phyloP scores from a whole-genome alignment of 2,888 invertebrate genomes.

The Keiferia lycopersicella region DNA sequence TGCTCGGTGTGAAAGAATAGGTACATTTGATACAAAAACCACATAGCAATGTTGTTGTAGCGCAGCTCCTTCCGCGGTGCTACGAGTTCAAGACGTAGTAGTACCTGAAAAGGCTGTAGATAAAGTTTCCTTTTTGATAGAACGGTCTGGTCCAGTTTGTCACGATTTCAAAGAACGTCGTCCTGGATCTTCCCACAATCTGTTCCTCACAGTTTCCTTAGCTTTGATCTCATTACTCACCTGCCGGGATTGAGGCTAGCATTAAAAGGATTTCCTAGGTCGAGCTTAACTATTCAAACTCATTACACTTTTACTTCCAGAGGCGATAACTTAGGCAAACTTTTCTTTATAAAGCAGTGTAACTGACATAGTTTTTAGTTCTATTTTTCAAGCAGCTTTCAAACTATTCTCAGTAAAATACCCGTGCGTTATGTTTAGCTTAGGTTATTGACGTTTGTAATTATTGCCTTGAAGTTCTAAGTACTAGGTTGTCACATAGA shows the following conservation, averaged over 20 bases:
- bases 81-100: too few relatives aligned
- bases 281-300: slow-evolving; percentile 5
- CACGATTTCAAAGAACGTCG: not conserved
- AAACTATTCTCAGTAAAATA: not conserved
- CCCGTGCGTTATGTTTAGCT: not conserved
- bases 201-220: not conserved
- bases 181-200: not conserved
- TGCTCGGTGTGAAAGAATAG: too few relatives aligned
- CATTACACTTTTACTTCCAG: slow-evolving; percentile 5
- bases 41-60: too few relatives aligned
- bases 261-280: slow-evolving; percentile 6
- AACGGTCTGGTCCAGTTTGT: not conserved
- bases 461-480: not conserved
- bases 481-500: too few relatives aligned
- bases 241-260: not conserved
- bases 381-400: not conserved
- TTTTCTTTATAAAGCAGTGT: slow-evolving; percentile 7
- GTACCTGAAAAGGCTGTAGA: not conserved
- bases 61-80: too few relatives aligned
- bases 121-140: not conserved
- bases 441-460: too few relatives aligned
- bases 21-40: too few relatives aligned
- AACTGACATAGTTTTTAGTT: slow-evolving; percentile 1
- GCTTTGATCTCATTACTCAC: slow-evolving; percentile 8
- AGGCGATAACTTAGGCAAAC: slow-evolving; percentile 7